Evolutionary conservation across 2,113 vertebrate species (phyloP), one percentile per base, ranked within the genome.

Genomic region (Pterocles gutturalis): DNA sequence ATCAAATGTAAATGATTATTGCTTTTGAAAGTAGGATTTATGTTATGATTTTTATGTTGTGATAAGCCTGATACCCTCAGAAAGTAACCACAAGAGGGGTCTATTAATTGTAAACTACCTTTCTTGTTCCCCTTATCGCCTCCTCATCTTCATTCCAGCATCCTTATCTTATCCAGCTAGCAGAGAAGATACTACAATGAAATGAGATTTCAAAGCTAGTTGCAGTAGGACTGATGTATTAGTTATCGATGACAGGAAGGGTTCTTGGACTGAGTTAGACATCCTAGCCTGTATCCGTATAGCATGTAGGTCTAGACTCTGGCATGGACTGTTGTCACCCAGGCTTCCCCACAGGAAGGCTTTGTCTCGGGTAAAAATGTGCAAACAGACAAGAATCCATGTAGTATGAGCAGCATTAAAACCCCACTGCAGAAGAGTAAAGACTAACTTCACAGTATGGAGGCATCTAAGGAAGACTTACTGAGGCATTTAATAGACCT

Each of bases 1-100:
- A 91, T 76, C 33, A 89, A 93, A 11, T 82, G 15, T 57, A 91
- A 93, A 76, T 4, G 2, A 57, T 85, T 72, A 94, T 90, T 93
- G 38, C 45, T 65, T 92, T 49, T 83, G 72, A 72, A 92, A 87
- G 71, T 54, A 65, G 46, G 17, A 26, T 91, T 90, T 94, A 26
- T 0, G 1, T 88, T 64, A 41, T 41, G 41, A 41, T 41, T 41
- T 41, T 41, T 41, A 41, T 93, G 18, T 79, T 87, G 18, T 55
- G 33, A 49, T 84, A 78, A 82, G 54, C 33, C 58, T 85, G 31
- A 83, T 83, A 61, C 7, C 17, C 57, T 79, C 53, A 91, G 45
- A 84, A 89, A 79, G 26, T 67, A 87, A 91, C 34, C 3, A 36
- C 57, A 83, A 53, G 19, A 55, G 21, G 15, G 28, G 9, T 13